phyloP scores from a whole-genome alignment of 2,888 invertebrate genomes.

The Lymantria dispar region DNA sequence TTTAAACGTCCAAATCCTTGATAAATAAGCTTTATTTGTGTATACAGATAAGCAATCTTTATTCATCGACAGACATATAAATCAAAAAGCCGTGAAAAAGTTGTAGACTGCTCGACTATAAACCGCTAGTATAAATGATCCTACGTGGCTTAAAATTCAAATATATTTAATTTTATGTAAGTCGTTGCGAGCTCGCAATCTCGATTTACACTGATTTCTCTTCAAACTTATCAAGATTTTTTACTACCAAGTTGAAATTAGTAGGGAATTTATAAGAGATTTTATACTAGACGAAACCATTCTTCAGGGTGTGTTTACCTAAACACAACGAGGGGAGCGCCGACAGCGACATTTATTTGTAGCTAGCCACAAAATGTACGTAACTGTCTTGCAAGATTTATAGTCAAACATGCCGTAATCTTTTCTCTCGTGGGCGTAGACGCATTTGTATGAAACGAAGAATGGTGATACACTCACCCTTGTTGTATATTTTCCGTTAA shows the following conservation, averaged over 20 bases:
- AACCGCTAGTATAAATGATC: conserved; percentile 33
- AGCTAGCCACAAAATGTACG: conserved; percentile 67
- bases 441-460: conserved; percentile 67
- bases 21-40: conserved; percentile 63
- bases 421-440: conserved; percentile 71
- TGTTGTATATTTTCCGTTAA: conserved; percentile 69
- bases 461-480: conserved; percentile 55
- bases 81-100: conserved; percentile 73
- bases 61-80: conserved; percentile 64
- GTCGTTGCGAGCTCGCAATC: conserved; percentile 15
- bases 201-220: conserved; percentile 17
- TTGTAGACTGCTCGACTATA: conserved; percentile 42
- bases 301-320: conserved; percentile 45
- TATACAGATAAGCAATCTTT: conserved; percentile 65
- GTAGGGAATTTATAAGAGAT: conserved; percentile 33
- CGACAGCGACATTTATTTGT: conserved; percentile 66
- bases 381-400: conserved; percentile 75
- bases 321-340: conserved; percentile 52
- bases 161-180: conserved; percentile 20
- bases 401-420: conserved; percentile 73
- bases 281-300: conserved; percentile 35
- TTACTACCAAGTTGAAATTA: conserved; percentile 11
- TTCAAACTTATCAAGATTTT: conserved; percentile 14
- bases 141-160: conserved; percentile 17
- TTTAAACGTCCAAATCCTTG: conserved; percentile 43